Percentiles rank a stretch among this genome's conserved stretches.
Evolutionary conservation across 1,140 invertebrate species (phyloP).

Genomic region (Venustaconcha ellipsiformis): DNA sequence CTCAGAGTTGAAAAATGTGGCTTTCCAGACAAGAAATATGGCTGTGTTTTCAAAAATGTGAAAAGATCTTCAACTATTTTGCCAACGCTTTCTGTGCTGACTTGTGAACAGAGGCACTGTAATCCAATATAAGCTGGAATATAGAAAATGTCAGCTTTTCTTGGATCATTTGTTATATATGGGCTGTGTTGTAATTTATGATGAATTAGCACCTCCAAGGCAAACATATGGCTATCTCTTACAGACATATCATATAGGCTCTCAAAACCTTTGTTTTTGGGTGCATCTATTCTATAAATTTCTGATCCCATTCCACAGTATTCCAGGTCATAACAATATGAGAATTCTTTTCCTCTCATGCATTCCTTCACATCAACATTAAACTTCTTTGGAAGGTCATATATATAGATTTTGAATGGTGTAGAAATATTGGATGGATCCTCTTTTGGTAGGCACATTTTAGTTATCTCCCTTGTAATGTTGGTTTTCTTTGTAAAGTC

Average conservation of each 20-base stretch:
- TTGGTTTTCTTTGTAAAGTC: no score
- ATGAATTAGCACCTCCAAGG: slow-evolving; percentile 52
- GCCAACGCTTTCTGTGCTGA: not conserved
- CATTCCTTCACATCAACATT: slow-evolving; percentile 42
- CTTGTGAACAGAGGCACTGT: slow-evolving; percentile 31
- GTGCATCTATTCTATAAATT: slow-evolving; percentile 18
- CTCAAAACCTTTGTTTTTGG: not conserved
- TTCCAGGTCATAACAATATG: slow-evolving; percentile 39
- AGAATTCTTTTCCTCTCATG: slow-evolving; percentile 4
- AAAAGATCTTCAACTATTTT: slow-evolving; percentile 23
- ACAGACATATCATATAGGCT: slow-evolving; percentile 18
- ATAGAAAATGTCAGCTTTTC: slow-evolving; percentile 53
- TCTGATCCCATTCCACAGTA: slow-evolving; percentile 46
- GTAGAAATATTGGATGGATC: slow-evolving; percentile 16
- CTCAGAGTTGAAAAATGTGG: slow-evolving; percentile 48
- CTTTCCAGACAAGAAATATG: slow-evolving; percentile 34
- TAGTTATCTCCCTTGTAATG: not conserved
- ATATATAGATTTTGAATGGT: slow-evolving; percentile 52
- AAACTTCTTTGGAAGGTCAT: slow-evolving; percentile 48
- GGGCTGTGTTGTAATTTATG: slow-evolving; percentile 48
- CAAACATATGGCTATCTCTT: slow-evolving; percentile 49
- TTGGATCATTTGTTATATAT: slow-evolving; percentile 40
- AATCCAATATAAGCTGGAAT: slow-evolving; percentile 51
- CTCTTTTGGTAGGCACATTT: slow-evolving; percentile 1
- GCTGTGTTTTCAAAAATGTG: slow-evolving; percentile 18